Conservation (phyloP, 35 echinoderm and acorn worm genomes). For the Apostichopus californicus region DNA sequence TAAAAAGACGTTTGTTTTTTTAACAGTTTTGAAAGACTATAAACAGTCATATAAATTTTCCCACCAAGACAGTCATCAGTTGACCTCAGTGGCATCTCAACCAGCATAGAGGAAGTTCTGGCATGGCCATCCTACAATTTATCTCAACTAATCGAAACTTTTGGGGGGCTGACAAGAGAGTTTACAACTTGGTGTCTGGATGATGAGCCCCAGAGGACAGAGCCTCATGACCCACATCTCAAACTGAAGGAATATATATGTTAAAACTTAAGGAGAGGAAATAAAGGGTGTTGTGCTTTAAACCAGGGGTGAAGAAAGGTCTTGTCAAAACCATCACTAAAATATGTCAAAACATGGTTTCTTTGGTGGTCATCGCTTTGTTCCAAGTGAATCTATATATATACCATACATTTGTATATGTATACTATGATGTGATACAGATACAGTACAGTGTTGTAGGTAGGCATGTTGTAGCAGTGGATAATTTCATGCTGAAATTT, state of each 20-base stretch:
- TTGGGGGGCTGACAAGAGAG: not conserved
- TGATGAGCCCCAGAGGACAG: not conserved
- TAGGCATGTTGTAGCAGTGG: too few species aligned
- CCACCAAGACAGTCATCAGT: not conserved
- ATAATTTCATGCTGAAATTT: too few species aligned
- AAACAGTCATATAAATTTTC: not conserved
- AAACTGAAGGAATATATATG: not conserved
- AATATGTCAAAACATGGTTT: not conserved
- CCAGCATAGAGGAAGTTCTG: not conserved
- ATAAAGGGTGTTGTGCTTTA: not conserved
- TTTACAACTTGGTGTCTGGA: not conserved
- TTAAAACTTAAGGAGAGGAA: not conserved
- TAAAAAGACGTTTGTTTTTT: too few species aligned
- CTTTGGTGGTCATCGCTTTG: not conserved
- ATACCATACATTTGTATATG: too few species aligned
- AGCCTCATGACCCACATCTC: not conserved
- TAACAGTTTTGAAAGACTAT: too few species aligned
- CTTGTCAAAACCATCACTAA: constrained; percentile 11
- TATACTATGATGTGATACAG: too few species aligned
- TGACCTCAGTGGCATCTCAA: not conserved
- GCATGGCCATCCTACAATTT: not conserved
- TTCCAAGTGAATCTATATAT: not conserved
- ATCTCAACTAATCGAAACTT: not conserved
- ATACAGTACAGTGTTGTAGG: too few species aligned
- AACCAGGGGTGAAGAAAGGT: not conserved